A percentile compares a stretch with the other conserved stretches of the same genome.
phyloP scores from a whole-genome alignment of 2,113 vertebrate genomes.

The Corythoichthys haematopterus region DNA sequence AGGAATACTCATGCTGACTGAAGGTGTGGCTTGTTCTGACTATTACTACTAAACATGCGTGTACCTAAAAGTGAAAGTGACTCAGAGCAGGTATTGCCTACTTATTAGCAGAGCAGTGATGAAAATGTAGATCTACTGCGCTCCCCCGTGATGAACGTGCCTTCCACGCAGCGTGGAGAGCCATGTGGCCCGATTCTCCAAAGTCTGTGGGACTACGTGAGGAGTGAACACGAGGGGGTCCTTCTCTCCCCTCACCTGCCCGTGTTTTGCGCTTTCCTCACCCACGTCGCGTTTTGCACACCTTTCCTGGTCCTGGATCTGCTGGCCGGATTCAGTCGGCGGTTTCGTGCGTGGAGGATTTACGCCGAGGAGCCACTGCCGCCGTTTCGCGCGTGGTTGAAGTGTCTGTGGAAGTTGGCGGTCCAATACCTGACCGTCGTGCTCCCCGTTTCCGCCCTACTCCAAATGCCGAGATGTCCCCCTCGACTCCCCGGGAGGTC shows the following conservation, averaged over 20 bases:
- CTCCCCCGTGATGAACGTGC: constrained; percentile 21
- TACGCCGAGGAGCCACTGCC: constrained; percentile 19
- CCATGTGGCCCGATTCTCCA: constrained; percentile 43
- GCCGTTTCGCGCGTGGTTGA: constrained; percentile 29
- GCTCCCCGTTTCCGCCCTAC: constrained; percentile 50
- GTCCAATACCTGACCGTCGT: constrained; percentile 48
- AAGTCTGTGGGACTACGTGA: constrained; percentile 56
- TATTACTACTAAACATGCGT: background rate
- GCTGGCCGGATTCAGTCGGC: constrained; percentile 30
- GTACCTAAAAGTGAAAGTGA: background rate
- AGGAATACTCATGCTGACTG: background rate
- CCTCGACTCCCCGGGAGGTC: constrained; percentile 33
- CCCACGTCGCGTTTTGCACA: constrained; percentile 58
- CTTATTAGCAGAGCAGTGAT: background rate
- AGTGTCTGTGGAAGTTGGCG: constrained; percentile 51
- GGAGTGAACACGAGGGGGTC: constrained; percentile 10
- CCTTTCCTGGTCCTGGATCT: constrained; percentile 65
- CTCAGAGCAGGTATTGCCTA: background rate
- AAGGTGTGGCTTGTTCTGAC: background rate
- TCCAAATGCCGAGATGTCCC: constrained; percentile 31
- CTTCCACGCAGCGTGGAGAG: fast-evolving
- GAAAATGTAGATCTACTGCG: background rate
- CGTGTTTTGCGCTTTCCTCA: constrained; percentile 48
- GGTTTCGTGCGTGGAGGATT: constrained; percentile 55
- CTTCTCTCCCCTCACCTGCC: constrained; percentile 49